Conservation (phyloP, 2,113 vertebrate genomes). For the Madoqua kirkii region DNA sequence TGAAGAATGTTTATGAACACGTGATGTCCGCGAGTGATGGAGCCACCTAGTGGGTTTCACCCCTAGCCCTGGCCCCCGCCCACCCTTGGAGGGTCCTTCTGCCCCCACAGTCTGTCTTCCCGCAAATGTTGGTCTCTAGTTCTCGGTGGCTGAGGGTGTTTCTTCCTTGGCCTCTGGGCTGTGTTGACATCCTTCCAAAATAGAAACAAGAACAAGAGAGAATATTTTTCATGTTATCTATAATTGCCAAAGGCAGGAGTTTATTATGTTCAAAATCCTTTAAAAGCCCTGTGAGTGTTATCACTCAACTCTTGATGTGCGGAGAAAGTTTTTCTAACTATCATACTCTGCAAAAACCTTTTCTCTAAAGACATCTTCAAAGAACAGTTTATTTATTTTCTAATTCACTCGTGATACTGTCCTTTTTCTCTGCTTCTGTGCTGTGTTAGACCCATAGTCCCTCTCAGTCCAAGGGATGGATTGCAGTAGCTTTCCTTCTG, state of each 20-base stretch:
- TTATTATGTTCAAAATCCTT: constrained; percentile 36
- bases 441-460: not conserved
- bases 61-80: too few species aligned
- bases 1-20: not conserved
- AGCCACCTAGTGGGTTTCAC: not conserved
- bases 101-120: not conserved
- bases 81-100: not conserved
- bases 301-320: constrained; percentile 30
- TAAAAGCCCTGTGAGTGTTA: not conserved
- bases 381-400: constrained; percentile 50
- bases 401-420: not conserved
- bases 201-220: not conserved
- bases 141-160: not conserved
- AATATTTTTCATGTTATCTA: constrained; percentile 47
- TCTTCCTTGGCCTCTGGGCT: not conserved
- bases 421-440: not conserved
- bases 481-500: not conserved
- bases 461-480: not conserved
- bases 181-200: constrained; percentile 15
- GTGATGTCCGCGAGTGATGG: not conserved
- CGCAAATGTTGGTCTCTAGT: not conserved
- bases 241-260: constrained; percentile 28
- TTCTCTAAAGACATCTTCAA: constrained; percentile 28
- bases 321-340: constrained; percentile 39
- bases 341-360: constrained; percentile 23